Percentiles rank a stretch among this genome's conserved stretches.
Evolutionary conservation across 2,797 vertebrate species (phyloP).

Genomic region (Loris lydekkerianus): DNA sequence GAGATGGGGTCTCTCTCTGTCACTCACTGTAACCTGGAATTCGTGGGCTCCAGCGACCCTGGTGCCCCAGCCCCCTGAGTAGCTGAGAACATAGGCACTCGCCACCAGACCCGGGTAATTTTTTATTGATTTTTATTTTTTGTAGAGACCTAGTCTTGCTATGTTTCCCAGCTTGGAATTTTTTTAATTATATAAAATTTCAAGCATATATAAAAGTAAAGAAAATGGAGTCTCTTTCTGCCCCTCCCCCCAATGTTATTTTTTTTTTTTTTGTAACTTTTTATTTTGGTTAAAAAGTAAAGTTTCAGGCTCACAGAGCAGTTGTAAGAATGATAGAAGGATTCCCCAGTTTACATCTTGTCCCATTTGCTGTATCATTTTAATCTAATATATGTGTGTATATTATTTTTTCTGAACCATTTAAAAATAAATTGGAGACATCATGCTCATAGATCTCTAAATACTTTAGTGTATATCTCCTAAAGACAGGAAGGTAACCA

Average conservation of each 20-base stretch:
- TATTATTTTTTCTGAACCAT: background rate
- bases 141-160: too few relatives aligned
- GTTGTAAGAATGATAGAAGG: background rate
- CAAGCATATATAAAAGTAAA: background rate
- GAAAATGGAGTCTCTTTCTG: background rate
- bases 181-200: slow-evolving; percentile 1
- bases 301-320: background rate
- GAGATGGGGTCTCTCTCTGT: too few relatives aligned
- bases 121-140: too few relatives aligned
- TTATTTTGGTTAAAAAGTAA: background rate
- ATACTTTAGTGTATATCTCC: background rate
- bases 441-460: background rate
- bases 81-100: too few relatives aligned
- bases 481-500: background rate
- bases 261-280: background rate
- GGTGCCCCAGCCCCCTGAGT: too few relatives aligned
- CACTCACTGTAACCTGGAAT: too few relatives aligned
- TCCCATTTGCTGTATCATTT: background rate
- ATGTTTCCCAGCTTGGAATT: background rate
- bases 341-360: background rate
- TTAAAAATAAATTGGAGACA: background rate
- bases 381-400: rapidly evolving
- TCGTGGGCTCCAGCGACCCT: too few relatives aligned
- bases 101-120: too few relatives aligned
- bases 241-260: background rate